A percentile compares a stretch with the other conserved stretches of the same genome.
phyloP scores from a whole-genome alignment of 2,888 invertebrate genomes.

The Mesodorylaimus sp. region DNA sequence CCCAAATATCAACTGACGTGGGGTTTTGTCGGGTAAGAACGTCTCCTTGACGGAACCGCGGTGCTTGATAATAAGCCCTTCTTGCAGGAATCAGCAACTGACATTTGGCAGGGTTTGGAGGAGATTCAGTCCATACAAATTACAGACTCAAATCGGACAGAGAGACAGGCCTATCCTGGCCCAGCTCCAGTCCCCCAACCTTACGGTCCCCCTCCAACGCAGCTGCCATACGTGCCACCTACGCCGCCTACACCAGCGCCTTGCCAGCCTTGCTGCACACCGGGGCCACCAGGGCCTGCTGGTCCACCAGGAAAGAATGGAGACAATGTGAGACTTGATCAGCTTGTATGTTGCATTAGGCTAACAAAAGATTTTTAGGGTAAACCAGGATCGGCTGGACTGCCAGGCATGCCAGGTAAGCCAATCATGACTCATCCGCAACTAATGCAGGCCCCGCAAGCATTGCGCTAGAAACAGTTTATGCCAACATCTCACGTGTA shows the following conservation, averaged over 20 bases:
- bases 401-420: constrained; percentile 4
- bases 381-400: not conserved
- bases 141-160: not conserved
- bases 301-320: not conserved
- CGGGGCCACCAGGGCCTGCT: not conserved
- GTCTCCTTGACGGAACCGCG: not conserved
- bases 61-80: not conserved
- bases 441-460: no score
- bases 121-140: not conserved
- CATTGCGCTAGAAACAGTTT: no score
- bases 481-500: no score
- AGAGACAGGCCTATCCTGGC: not conserved
- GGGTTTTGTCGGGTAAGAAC: not conserved
- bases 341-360: no score
- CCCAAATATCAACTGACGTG: not conserved
- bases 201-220: not conserved
- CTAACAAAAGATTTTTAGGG: not conserved
- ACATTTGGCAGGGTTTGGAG: not conserved
- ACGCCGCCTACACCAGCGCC: not conserved
- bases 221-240: not conserved
- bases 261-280: not conserved
- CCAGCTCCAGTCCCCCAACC: not conserved
- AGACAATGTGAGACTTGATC: no score
- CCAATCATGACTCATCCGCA: no score
- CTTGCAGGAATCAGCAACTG: not conserved